Conservation (phyloP, 2,113 vertebrate genomes). For the Hepsetus odoe region DNA sequence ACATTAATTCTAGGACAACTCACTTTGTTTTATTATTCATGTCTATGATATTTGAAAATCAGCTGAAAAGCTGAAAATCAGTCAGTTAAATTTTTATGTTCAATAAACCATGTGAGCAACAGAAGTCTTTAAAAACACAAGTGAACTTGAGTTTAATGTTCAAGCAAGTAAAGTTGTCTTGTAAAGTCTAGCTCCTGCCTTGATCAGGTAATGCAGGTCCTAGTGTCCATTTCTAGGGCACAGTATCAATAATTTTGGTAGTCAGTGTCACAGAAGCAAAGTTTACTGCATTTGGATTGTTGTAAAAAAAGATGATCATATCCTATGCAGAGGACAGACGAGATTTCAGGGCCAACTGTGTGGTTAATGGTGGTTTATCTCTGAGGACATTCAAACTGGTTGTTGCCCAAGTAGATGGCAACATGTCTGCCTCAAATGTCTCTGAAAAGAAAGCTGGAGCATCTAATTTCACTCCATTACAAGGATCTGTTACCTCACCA, state of each 20-base stretch:
- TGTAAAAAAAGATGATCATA: neutral
- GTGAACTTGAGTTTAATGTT: too few relatives aligned
- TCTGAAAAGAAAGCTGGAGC: constrained; percentile 6
- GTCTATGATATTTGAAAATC: too few relatives aligned
- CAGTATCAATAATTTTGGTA: constrained; percentile 14
- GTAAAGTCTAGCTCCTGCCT: constrained; percentile 19
- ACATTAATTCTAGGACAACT: too few relatives aligned
- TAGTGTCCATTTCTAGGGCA: neutral
- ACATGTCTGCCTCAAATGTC: neutral
- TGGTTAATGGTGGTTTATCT: constrained; percentile 57
- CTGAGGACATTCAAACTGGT: constrained; percentile 53
- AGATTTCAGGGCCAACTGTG: constrained; percentile 54
- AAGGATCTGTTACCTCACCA: neutral
- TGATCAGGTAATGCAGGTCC: constrained; percentile 20
- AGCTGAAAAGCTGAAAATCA: too few relatives aligned
- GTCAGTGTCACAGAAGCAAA: constrained; percentile 5
- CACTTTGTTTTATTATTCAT: too few relatives aligned
- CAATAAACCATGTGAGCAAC: too few relatives aligned
- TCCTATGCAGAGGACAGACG: constrained; percentile 8
- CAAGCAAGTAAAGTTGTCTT: too few relatives aligned
- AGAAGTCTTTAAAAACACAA: too few relatives aligned
- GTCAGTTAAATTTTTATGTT: too few relatives aligned
- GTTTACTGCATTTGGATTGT: constrained; percentile 46
- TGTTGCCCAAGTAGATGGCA: constrained; percentile 36
- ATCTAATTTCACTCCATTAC: constrained; percentile 5